Conservation (phyloP, 1,140 invertebrate genomes). For the Mya arenaria region DNA sequence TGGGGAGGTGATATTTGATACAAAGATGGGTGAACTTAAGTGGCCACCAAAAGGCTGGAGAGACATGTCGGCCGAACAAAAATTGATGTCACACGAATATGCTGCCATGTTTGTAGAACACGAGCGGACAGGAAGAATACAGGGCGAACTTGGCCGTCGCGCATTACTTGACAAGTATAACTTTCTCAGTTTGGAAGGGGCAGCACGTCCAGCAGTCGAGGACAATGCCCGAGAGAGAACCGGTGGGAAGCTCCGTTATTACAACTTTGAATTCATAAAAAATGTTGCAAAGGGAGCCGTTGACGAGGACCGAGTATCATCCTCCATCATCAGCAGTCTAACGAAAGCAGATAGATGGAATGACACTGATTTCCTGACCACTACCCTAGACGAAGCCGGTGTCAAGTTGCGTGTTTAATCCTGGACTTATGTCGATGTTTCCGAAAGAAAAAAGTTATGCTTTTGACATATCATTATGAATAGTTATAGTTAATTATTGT, state of each 20-base stretch:
- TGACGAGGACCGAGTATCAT: not conserved
- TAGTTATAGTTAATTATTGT: too few species aligned
- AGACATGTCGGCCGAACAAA: not conserved
- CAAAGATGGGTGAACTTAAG: too few species aligned
- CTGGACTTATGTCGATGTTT: too few species aligned
- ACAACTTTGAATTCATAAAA: slow-evolving; percentile 11
- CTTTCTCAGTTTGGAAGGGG: not conserved
- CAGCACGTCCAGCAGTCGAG: not conserved
- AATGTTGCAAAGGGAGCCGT: not conserved
- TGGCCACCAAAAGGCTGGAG: slow-evolving; percentile 1
- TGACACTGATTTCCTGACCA: not conserved
- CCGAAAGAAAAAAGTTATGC: too few species aligned
- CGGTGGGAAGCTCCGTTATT: not conserved
- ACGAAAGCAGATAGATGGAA: not conserved
- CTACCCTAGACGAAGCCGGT: not conserved
- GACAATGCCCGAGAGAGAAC: not conserved
- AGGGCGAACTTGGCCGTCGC: not conserved
- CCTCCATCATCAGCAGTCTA: not conserved
- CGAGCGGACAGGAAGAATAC: not conserved
- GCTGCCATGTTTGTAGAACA: not conserved
- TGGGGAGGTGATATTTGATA: not conserved
- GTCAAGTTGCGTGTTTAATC: not conserved
- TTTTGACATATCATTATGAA: too few species aligned
- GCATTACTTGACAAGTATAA: not conserved
- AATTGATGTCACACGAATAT: not conserved